Percentiles rank a stretch among this genome's conserved stretches.
Evolutionary conservation across 2,113 vertebrate genomes (phyloP).

Genomic region (Colius striatus): DNA sequence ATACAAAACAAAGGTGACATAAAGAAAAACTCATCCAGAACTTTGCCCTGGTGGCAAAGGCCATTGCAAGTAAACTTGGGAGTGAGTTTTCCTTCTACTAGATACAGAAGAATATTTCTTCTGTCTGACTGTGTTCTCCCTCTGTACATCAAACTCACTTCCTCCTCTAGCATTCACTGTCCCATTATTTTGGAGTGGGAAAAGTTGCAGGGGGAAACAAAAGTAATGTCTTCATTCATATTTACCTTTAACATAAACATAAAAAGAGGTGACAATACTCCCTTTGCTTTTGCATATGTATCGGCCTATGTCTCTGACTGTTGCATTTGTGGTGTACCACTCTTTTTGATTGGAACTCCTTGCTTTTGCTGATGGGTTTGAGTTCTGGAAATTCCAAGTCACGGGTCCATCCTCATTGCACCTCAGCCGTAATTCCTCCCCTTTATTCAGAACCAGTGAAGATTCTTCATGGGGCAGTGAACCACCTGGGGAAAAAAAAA

Average conservation of each 20-base stretch:
- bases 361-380: not conserved
- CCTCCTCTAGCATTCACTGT: not conserved
- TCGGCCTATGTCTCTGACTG: conserved; percentile 77
- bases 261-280: conserved; percentile 79
- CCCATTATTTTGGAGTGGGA: not conserved
- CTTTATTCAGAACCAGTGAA: conserved; percentile 62
- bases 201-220: not conserved
- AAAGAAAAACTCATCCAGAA: not conserved
- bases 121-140: not conserved
- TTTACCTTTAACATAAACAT: conserved; percentile 94
- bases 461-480: conserved; percentile 39
- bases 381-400: conserved; percentile 74
- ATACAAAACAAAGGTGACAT: not conserved
- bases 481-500: conserved; percentile 50
- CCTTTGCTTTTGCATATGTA: conserved; percentile 84
- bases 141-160: not conserved
- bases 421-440: conserved; percentile 53
- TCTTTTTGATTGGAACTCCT: conserved; percentile 24
- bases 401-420: conserved; percentile 54
- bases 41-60: not conserved
- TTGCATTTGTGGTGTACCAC: conserved; percentile 58
- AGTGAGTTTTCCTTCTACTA: not conserved
- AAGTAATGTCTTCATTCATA: not conserved
- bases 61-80: not conserved
- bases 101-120: not conserved